These are phyloP conservation scores for Cabera pusaria DNA, from an alignment of 2,888 invertebrate genomes.

Conservation along the genomic window DNA sequence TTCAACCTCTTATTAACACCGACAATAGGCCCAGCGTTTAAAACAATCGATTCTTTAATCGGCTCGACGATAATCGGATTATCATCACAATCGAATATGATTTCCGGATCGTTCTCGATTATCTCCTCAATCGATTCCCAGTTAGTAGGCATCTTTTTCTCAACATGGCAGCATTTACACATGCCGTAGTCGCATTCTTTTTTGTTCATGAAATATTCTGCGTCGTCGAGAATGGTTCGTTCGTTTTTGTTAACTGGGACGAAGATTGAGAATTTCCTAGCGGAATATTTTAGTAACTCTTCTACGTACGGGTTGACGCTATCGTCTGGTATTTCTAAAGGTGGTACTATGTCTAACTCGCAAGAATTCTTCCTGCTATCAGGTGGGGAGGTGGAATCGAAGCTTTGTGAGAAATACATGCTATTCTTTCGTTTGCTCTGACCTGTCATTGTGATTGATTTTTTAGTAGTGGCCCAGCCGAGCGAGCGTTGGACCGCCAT, in stretches of 20 bases:
- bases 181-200: slow-evolving; percentile 72
- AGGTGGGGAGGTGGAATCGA: slow-evolving; percentile 42
- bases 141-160: slow-evolving; percentile 55
- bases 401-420: slow-evolving; percentile 46
- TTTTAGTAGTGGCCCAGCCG: slow-evolving; percentile 92
- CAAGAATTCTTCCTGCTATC: slow-evolving; percentile 50
- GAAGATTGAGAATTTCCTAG: slow-evolving; percentile 65
- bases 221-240: slow-evolving; percentile 67
- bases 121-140: slow-evolving; percentile 74
- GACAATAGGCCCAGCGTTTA: slow-evolving; percentile 35
- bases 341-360: slow-evolving; percentile 33
- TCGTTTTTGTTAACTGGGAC: slow-evolving; percentile 52
- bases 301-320: slow-evolving; percentile 51
- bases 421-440: slow-evolving; percentile 71
- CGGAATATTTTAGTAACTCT: slow-evolving; percentile 63
- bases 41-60: slow-evolving; percentile 35
- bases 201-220: slow-evolving; percentile 65
- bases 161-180: slow-evolving; percentile 63
- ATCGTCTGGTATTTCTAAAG: slow-evolving; percentile 36
- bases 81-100: slow-evolving; percentile 71
- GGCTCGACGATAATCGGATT: slow-evolving; percentile 67
- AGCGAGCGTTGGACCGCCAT: slow-evolving; percentile 96
- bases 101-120: slow-evolving; percentile 77
- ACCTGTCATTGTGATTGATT: slow-evolving; percentile 91
- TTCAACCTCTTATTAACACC: slow-evolving; percentile 45